These are phyloP conservation scores for Protophormia terraenovae DNA, from an alignment of 2,888 invertebrate species.

Conservation along the genomic window DNA sequence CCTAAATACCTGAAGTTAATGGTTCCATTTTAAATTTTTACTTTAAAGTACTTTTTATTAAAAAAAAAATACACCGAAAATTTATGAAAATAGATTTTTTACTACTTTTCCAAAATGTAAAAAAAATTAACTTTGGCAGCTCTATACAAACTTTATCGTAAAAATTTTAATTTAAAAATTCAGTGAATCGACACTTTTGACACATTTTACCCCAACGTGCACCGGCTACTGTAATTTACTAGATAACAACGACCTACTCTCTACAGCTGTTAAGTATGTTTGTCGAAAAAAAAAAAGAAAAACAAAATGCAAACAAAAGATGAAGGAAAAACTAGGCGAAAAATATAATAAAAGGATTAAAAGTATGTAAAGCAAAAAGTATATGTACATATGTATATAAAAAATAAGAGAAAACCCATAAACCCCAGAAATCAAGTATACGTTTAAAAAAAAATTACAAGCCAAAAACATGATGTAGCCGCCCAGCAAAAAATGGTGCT, in stretches of 20 bases:
- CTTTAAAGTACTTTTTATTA: too few relatives aligned
- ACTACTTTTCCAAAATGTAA: too few relatives aligned
- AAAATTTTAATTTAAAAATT: too few relatives aligned
- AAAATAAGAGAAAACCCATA: neutral
- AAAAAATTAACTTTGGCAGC: too few relatives aligned
- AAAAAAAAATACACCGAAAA: too few relatives aligned
- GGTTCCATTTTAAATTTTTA: too few relatives aligned
- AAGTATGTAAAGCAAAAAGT: neutral
- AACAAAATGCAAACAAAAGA: neutral
- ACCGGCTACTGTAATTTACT: neutral
- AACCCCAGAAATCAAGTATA: constrained; percentile 35
- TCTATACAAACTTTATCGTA: too few relatives aligned
- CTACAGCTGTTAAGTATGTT: neutral
- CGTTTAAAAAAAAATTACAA: constrained; percentile 47
- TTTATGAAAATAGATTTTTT: too few relatives aligned
- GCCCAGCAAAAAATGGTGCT: too few relatives aligned
- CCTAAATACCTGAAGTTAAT: too few relatives aligned
- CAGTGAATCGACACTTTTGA: too few relatives aligned
- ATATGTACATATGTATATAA: neutral
- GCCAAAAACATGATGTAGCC: constrained; percentile 43
- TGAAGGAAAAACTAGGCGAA: neutral
- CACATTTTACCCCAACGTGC: too few relatives aligned
- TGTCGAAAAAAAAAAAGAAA: constrained; percentile 1
- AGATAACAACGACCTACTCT: neutral
- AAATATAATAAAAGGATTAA: constrained; percentile 39